Base-by-base conservation (phyloP, 2,797 vertebrate species). In the Periophthalmus magnuspinnatus region DNA sequence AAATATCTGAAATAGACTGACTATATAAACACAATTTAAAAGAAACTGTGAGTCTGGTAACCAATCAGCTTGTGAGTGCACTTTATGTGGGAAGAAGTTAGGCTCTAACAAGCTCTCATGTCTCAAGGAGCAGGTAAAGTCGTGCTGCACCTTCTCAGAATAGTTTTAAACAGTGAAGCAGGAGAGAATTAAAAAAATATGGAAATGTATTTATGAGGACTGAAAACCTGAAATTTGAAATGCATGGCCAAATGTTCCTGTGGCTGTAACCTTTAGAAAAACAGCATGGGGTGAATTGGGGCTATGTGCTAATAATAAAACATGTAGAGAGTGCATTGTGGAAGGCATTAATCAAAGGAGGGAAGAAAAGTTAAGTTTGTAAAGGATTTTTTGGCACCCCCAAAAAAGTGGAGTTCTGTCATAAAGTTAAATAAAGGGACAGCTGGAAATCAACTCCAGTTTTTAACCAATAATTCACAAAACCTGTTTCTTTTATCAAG, bases 261-360 rank as follows among this genome's bases (percentile, higher is more conserved):
- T 36, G 65, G 65, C 13, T 38, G 57, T 69, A 69, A 62, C 62
- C 71, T 73, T 83, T 45, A 70, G 32, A 64, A 22, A 65, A 73
- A 57, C 55, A 54, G 17, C 41, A 24, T 62, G 28, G 5, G 63
- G n/a, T 68, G 32, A 62, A 70, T 65, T 33, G 24, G 10, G 58
- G 55, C 24, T 28, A 4, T 5, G 22, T 64, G 36, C 66, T 58
- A 69, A 71, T 76, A 11, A 36, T 16, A 11, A 36, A 9, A 65
- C 17, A 41, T 36, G 28, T 14, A 41, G 24, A 72, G 60, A 60
- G n/a, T 66, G 56, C 62, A 24, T 8, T 47, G 24, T 58, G 47
- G 66, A 63, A 33, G 34, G 70, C 74, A 71, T 73, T 71, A 47
- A 78, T 80, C 73, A 69, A 60, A 32, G 5, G 2, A 32, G 6